Evolutionary conservation across 2,888 invertebrate genomes (phyloP).

Genomic region (Sminthurinus aureus): DNA sequence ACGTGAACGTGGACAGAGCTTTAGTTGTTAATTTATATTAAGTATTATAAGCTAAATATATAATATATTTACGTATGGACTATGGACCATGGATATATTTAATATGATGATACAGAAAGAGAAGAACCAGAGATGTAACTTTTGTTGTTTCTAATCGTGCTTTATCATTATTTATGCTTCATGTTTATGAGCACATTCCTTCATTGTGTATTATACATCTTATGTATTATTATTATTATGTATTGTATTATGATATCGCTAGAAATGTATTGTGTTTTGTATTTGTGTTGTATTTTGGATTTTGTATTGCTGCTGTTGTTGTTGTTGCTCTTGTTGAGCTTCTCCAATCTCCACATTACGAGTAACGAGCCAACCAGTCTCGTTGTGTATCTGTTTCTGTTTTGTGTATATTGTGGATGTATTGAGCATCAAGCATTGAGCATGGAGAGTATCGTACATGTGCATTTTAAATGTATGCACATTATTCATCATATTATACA

Average conservation of each 20-base stretch:
- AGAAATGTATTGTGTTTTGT: not conserved
- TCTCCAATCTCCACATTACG: not conserved
- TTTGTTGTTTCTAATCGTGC: conserved; percentile 37
- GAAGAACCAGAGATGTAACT: not conserved
- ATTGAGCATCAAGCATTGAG: not conserved
- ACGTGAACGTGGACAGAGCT: too few relatives aligned
- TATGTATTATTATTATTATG: not conserved
- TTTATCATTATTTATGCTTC: conserved; percentile 43
- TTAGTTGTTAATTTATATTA: too few relatives aligned
- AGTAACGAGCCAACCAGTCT: not conserved
- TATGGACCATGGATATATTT: too few relatives aligned
- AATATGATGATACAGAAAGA: too few relatives aligned
- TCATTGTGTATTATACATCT: conserved; percentile 23
- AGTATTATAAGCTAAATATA: too few relatives aligned
- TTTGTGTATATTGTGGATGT: not conserved
- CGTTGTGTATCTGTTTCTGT: not conserved
- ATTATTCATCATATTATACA: too few relatives aligned
- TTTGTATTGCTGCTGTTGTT: too few relatives aligned
- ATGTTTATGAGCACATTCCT: conserved; percentile 40
- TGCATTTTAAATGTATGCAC: too few relatives aligned
- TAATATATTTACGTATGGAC: too few relatives aligned
- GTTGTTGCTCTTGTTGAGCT: not conserved
- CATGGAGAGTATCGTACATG: too few relatives aligned
- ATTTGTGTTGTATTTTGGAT: not conserved
- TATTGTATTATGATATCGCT: not conserved